These are phyloP conservation scores for Calephelis perditalis DNA, from an alignment of 2,888 invertebrate species.

Conservation along the genomic window DNA sequence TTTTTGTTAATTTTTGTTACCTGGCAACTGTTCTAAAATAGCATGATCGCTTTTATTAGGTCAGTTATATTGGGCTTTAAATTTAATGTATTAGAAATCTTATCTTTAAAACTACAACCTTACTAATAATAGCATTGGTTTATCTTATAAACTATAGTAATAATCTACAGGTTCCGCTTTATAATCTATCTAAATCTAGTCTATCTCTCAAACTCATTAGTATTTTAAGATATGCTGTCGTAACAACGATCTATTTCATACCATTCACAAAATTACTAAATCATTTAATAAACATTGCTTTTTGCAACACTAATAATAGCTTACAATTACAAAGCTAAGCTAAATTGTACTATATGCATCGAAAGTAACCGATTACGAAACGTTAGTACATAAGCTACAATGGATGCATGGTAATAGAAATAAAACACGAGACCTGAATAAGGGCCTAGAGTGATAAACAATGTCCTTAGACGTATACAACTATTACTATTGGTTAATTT, in stretches of 20 bases:
- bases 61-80: no score
- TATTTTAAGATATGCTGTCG: slow-evolving; percentile 16
- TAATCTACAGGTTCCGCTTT: neutral
- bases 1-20: no score
- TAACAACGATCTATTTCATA: slow-evolving; percentile 14
- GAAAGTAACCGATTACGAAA: slow-evolving; percentile 24
- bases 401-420: slow-evolving; percentile 21
- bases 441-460: slow-evolving; percentile 1
- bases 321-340: slow-evolving; percentile 22
- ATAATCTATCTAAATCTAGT: neutral
- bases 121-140: neutral
- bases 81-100: no score
- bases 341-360: slow-evolving; percentile 25
- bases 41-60: no score
- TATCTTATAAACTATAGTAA: neutral
- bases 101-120: neutral
- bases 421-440: slow-evolving; percentile 21
- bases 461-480: neutral
- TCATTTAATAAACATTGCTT: slow-evolving; percentile 24
- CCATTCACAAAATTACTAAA: slow-evolving; percentile 19
- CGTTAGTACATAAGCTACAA: slow-evolving; percentile 18
- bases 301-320: slow-evolving; percentile 24
- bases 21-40: no score
- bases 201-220: slow-evolving; percentile 4
- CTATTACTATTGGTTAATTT: no score